Base-by-base conservation (phyloP, 1,140 invertebrate species). In the Grapholita molesta region DNA sequence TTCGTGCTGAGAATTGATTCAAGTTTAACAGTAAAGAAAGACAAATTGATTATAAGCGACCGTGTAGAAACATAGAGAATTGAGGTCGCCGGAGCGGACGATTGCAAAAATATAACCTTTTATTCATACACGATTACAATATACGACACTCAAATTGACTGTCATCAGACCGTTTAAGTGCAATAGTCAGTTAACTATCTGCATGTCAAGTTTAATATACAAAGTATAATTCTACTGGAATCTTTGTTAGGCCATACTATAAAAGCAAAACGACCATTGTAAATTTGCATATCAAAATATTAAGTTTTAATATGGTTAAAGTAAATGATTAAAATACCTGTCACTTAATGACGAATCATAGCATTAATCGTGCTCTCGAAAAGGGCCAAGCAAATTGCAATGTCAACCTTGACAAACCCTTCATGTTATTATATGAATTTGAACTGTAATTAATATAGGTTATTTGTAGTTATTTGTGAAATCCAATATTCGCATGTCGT, bases 401-500 rank as follows among this genome's bases (percentile, higher is more conserved):
- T 55, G 53, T 55, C 24, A 28, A 4, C 18, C 18, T 2, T 53
- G 18, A 61, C 53, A 57, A 11, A 30, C 23, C 55, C 55, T 28
- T 28, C 24, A 30, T n/a, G 25, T 1, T 8, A 18, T 30, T 30
- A 30, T 28, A 30, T 0, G 55, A 30, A 15, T 32, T 28, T 61
- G 7, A 8, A 15, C 25, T 28, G 5, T 61, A 30, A 30, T 12
- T 28, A 21, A 25, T 30, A 61, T 11, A 61, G 3, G 6, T 61
- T 61, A 32, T 30, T n/a, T 30, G 55, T 28, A 7, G n/a, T 15
- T 28, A 61, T 61, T 61, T 28, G n/a, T 15, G 15, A 21, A 11
- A 15, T 28, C 24, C 55, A 61, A 61, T 61, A 61, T 28, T 57
- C 55, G 55, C 55, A 61, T 38, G 68, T 12, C 61, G 66, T 74